Evolutionary conservation across 2,888 invertebrate species (phyloP), one percentile per base, ranked within the genome.

Genomic region (Diogma glabrata): DNA sequence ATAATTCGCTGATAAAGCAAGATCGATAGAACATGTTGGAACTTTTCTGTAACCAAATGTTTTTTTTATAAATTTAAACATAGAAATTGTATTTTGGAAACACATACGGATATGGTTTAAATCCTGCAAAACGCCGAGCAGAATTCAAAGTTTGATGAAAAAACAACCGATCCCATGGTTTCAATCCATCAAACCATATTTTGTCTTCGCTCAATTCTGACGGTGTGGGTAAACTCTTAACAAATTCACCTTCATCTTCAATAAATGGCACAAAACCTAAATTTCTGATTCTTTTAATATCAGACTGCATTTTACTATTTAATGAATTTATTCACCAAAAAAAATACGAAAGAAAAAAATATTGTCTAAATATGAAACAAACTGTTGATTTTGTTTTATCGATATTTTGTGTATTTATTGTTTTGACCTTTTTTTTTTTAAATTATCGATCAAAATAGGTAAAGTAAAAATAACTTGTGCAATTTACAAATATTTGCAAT

Each of bases 11-110:
- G 76, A 69, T 48, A 88, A 66, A 6, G 78, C 69, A 50, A 84
- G 72, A 63, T 88, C 88, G 52, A 88, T 69, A 45, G 79, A 76
- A 63, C 87, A 86, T 19, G 73, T 69, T 0, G 86, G 85, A 24
- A 67, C 60, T 43, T 17, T 46, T 12, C 48, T 48, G 30, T 14
- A 20, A 36, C n/a, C n/a, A 26, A 24, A 47, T 16, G 12, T 30
- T 24, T 3, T 28, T 12, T 23, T 19, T 28, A 20, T 33, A 20
- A 30, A 14, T 24, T 26, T 26, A 8, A n/a, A 45, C 2, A 6
- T n/a, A 6, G 8, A 40, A 40, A 19, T 2, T 36, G 4, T 16
- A 14, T 17, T 10, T 22, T 2, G 9, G 9, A 14, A 12, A n/a
- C 12, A 48, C 33, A 33, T 20, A 48, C 2, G 59, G 53, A 52